Evolutionary conservation across 2,888 invertebrate genomes (phyloP).

Genomic region (Coelinius sp.): DNA sequence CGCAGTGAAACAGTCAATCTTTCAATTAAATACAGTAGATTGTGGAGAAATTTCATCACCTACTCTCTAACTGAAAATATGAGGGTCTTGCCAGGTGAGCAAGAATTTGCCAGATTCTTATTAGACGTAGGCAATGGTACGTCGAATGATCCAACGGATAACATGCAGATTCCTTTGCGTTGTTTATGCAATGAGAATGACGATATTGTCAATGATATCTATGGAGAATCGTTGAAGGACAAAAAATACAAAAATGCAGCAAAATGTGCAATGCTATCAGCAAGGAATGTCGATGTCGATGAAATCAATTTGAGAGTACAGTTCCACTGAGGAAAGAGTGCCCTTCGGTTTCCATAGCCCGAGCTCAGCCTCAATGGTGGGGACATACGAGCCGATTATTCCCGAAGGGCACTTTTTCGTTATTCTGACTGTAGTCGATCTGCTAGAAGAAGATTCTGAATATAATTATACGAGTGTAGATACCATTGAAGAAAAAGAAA

Average conservation of each 20-base stretch:
- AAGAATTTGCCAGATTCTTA: slow-evolving; percentile 45
- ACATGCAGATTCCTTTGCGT: no score
- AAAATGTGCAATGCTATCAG: neutral
- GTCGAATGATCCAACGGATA: no score
- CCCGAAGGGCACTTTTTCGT: no score
- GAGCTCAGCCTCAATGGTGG: no score
- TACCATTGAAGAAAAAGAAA: neutral
- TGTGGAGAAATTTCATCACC: slow-evolving; percentile 45
- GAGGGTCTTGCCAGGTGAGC: slow-evolving; percentile 42
- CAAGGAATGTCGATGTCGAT: neutral
- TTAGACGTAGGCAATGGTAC: no score
- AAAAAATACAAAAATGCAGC: slow-evolving; percentile 28
- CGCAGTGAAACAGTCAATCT: slow-evolving; percentile 45
- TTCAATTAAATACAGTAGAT: slow-evolving; percentile 15
- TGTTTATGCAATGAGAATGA: neutral
- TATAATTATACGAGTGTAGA: neutral
- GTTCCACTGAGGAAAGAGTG: no score
- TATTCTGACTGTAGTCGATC: no score
- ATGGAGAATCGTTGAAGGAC: slow-evolving; percentile 31
- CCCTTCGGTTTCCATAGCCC: no score
- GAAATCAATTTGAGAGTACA: neutral
- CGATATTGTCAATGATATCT: neutral
- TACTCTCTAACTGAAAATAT: slow-evolving; percentile 47
- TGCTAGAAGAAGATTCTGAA: neutral
- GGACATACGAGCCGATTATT: no score